Percentiles rank a stretch among this genome's conserved stretches.
These are phyloP conservation scores for Ceratotherium simum DNA, from an alignment of 2,113 vertebrate species.

Conservation along the genomic window DNA sequence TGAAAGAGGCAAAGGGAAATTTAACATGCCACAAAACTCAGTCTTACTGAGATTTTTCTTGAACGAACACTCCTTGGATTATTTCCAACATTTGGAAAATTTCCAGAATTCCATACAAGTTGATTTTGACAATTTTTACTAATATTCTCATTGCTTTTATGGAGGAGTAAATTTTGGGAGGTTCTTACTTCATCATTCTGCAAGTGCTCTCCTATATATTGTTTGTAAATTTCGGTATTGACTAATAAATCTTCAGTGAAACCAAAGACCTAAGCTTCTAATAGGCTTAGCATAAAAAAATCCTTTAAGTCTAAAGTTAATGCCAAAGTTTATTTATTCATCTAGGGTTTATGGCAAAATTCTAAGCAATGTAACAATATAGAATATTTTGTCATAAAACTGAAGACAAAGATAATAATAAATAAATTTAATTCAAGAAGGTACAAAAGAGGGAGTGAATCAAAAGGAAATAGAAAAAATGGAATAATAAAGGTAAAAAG, in stretches of 20 bases:
- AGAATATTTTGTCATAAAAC: not conserved
- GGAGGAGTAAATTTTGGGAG: not conserved
- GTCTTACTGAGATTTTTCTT: not conserved
- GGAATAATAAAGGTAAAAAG: not conserved
- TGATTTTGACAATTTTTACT: not conserved
- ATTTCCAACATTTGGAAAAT: not conserved
- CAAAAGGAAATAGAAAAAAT: not conserved
- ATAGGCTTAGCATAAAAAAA: not conserved
- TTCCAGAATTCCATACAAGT: not conserved
- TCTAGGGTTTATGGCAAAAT: not conserved
- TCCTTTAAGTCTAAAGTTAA: not conserved
- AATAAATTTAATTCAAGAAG: not conserved
- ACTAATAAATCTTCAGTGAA: not conserved
- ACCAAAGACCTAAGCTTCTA: not conserved
- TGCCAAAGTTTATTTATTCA: not conserved
- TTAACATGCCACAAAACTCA: not conserved
- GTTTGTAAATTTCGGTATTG: not conserved
- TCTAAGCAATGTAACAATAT: not conserved
- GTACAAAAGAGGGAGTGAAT: not conserved
- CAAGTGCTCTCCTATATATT: not conserved
- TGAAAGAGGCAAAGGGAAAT: not conserved
- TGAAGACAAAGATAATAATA: not conserved
- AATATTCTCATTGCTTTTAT: not conserved
- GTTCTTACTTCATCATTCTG: not conserved
- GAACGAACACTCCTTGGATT: not conserved